phyloP scores from a whole-genome alignment of 2,888 invertebrate genomes.

The Portevinia maculata region DNA sequence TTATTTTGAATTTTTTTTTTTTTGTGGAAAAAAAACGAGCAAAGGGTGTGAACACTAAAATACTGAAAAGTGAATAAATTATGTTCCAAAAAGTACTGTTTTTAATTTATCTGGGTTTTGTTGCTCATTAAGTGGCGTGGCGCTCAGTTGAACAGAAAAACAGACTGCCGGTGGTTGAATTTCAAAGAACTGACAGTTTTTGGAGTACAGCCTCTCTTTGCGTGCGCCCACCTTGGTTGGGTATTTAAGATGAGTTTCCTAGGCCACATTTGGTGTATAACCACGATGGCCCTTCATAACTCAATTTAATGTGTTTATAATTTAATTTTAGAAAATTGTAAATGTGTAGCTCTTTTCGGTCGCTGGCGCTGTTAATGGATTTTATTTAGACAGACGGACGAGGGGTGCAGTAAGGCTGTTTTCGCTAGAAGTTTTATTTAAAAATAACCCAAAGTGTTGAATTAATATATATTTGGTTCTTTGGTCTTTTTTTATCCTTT shows the following conservation, averaged over 20 bases:
- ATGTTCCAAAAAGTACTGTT: neutral
- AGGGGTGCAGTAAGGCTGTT: neutral
- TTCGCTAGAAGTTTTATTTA: neutral
- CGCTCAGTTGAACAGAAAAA: neutral
- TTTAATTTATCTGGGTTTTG: constrained; percentile 2
- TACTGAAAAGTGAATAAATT: constrained; percentile 20
- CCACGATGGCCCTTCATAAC: constrained; percentile 39
- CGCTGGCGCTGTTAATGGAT: neutral
- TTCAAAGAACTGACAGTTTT: neutral
- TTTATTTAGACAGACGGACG: constrained; percentile 15
- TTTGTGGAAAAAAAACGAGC: neutral
- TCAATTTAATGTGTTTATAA: constrained; percentile 45
- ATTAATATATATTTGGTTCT: neutral
- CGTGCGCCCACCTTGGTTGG: neutral
- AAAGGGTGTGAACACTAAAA: constrained; percentile 6
- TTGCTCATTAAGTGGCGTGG: neutral
- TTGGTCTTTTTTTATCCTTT: no score
- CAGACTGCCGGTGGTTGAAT: neutral
- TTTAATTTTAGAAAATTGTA: constrained; percentile 11
- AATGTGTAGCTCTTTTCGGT: constrained; percentile 8
- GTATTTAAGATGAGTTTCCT: constrained; percentile 34
- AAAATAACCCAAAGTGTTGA: constrained; percentile 24
- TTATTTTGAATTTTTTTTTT: constrained; percentile 31
- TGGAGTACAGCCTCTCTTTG: constrained; percentile 8
- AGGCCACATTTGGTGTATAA: constrained; percentile 10